A percentile compares a stretch with the other conserved stretches of the same genome.
Evolutionary conservation across 2,113 vertebrate genomes (phyloP).

Genomic region (Bettongia penicillata): DNA sequence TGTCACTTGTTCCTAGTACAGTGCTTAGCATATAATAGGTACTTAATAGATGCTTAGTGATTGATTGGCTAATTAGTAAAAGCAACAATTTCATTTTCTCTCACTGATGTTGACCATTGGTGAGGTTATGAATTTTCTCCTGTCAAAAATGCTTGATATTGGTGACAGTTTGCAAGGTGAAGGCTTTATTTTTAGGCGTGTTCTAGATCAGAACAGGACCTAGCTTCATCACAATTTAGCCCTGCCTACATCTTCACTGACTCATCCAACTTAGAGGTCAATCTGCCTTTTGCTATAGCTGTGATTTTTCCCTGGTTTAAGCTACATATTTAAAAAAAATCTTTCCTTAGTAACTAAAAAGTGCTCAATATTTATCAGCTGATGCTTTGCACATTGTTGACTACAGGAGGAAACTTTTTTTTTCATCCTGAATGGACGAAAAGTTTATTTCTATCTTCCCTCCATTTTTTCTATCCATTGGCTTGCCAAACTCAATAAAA

Average conservation of each 20-base stretch:
- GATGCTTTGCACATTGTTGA: not conserved
- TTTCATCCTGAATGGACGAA: not conserved
- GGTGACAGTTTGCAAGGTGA: not conserved
- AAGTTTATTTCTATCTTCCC: not conserved
- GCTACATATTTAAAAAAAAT: not conserved
- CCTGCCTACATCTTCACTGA: not conserved
- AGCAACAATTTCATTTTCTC: not conserved
- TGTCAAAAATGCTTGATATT: not conserved
- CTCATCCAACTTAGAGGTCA: constrained; percentile 1
- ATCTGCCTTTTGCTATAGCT: not conserved
- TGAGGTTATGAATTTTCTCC: not conserved
- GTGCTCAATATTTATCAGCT: not conserved
- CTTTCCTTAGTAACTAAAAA: not conserved
- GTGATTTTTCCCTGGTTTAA: not conserved
- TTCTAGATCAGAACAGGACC: not conserved
- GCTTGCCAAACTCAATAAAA: not conserved
- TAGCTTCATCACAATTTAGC: not conserved
- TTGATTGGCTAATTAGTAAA: not conserved
- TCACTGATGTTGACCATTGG: not conserved
- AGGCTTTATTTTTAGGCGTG: not conserved
- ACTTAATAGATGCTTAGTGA: not conserved
- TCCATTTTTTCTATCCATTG: not conserved
- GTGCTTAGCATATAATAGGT: not conserved
- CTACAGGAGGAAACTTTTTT: not conserved
- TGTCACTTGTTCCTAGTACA: not conserved